Percentiles rank a stretch among this genome's conserved stretches.
These are phyloP conservation scores for Penelope pileata DNA, from an alignment of 2,113 vertebrate species.

Conservation along the genomic window DNA sequence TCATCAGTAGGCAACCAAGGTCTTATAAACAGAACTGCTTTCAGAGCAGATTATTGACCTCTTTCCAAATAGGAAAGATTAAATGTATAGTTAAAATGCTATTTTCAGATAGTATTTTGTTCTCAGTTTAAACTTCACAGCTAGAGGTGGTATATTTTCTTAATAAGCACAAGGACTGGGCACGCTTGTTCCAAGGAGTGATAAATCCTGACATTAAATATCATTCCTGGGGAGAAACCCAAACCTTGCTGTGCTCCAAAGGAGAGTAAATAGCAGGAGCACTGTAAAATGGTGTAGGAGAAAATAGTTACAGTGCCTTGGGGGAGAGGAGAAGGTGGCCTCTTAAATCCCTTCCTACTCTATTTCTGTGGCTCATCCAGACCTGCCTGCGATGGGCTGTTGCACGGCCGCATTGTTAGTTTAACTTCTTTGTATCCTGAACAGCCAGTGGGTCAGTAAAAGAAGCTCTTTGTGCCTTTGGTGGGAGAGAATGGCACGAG, in stretches of 20 bases:
- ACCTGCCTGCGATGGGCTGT: conserved; percentile 26
- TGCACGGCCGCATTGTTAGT: conserved; percentile 34
- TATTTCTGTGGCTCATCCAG: conserved; percentile 49
- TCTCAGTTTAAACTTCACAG: not conserved
- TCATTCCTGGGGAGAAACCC: not conserved
- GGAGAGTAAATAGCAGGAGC: not conserved
- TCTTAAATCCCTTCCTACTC: conserved; percentile 43
- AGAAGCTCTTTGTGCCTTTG: conserved; percentile 64
- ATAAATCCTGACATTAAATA: not conserved
- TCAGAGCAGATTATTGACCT: not conserved
- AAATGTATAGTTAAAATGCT: not conserved
- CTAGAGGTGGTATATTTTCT: not conserved
- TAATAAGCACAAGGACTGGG: not conserved
- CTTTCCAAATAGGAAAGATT: not conserved
- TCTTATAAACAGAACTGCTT: not conserved
- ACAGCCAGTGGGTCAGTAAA: not conserved
- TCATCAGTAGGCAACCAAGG: not conserved
- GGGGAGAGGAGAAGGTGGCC: conserved; percentile 23
- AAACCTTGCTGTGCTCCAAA: not conserved
- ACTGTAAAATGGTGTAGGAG: not conserved
- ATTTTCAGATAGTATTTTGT: not conserved
- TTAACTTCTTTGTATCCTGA: conserved; percentile 62
- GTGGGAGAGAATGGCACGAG: conserved; percentile 29
- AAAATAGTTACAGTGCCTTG: conserved; percentile 30
- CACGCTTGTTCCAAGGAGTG: not conserved